Percentiles rank a stretch among this genome's conserved stretches.
These are phyloP conservation scores for Scolopax bukidnonensis DNA, from an alignment of 2,797 vertebrate genomes.

Conservation along the genomic window DNA sequence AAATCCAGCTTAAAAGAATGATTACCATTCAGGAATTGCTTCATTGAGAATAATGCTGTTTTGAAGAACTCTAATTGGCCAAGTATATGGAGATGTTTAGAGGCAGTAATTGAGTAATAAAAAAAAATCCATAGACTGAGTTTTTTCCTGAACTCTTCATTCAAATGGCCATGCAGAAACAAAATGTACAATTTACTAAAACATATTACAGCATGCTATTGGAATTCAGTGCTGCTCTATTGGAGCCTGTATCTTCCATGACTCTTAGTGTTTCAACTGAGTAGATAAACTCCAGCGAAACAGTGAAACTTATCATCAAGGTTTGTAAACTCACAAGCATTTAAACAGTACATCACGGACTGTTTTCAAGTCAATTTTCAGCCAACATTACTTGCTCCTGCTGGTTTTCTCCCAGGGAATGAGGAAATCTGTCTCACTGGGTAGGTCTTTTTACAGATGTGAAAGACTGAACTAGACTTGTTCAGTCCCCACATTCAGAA, in stretches of 20 bases:
- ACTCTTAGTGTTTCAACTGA: not conserved
- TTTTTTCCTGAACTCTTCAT: not conserved
- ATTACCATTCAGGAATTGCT: not conserved
- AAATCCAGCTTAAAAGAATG: not conserved
- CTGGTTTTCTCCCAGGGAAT: not conserved
- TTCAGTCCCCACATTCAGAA: not conserved
- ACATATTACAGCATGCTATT: not conserved
- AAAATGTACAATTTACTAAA: not conserved
- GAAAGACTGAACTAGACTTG: not conserved
- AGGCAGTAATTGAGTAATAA: not conserved
- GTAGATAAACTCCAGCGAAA: not conserved
- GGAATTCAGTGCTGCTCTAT: not conserved
- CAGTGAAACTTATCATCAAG: not conserved
- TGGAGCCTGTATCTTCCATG: accelerated
- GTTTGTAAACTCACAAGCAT: not conserved
- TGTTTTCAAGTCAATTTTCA: not conserved
- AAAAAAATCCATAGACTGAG: not conserved
- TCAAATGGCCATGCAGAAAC: not conserved
- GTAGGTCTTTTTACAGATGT: not conserved
- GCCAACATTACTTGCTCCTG: not conserved
- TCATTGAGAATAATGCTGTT: not conserved
- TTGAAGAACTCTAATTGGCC: not conserved
- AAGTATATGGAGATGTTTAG: not conserved
- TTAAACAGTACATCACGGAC: not conserved
- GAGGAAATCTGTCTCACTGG: not conserved